Conservation (phyloP, 2,113 vertebrate species). For the Xiphias gladius region DNA sequence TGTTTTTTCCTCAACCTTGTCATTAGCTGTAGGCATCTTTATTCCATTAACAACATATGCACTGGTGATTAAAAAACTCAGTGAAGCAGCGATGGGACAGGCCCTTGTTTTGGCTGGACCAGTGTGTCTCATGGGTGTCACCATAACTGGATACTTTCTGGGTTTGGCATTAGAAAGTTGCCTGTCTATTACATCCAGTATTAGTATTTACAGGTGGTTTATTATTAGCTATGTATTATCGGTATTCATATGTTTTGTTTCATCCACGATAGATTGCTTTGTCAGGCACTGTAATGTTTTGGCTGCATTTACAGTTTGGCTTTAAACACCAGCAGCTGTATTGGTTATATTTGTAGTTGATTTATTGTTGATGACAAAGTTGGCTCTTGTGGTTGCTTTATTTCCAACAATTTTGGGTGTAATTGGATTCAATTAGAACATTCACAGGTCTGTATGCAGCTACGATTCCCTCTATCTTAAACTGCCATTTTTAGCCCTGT, state of each 20-base stretch:
- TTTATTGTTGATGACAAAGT: background rate
- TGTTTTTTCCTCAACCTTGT: background rate
- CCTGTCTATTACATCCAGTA: background rate
- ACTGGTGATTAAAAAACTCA: background rate
- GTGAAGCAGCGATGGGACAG: conserved; percentile 12
- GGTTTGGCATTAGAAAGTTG: background rate
- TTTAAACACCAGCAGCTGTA: background rate
- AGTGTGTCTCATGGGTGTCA: conserved; percentile 16
- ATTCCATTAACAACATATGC: background rate
- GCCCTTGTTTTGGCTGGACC: background rate
- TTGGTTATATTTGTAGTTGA: fast-evolving
- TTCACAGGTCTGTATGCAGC: conserved; percentile 28
- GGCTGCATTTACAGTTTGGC: background rate
- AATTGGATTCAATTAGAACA: too few species aligned
- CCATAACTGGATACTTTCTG: background rate
- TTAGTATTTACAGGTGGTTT: fast-evolving
- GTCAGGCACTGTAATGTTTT: too few species aligned
- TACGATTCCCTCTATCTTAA: background rate
- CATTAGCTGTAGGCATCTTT: background rate
- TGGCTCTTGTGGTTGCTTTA: background rate
- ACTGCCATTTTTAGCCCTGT: background rate
- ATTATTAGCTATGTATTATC: too few species aligned
- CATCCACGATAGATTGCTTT: too few species aligned
- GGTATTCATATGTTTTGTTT: too few species aligned
- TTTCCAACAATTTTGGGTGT: background rate